Conservation (phyloP, 2,113 vertebrate genomes). For the Dicerorhinus sumatrensis region DNA sequence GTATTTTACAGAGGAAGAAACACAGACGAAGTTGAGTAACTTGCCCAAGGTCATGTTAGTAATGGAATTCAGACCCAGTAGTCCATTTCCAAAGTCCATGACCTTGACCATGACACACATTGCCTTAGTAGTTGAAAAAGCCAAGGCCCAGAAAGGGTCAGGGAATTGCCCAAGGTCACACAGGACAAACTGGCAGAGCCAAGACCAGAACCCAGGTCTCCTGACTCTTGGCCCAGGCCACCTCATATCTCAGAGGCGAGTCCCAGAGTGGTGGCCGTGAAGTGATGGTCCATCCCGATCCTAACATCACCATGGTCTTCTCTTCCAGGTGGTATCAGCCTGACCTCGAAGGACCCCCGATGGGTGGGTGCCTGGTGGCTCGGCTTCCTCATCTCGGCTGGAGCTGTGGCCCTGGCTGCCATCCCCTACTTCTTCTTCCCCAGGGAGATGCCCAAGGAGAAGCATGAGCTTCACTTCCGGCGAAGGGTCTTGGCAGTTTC, state of each 20-base stretch:
- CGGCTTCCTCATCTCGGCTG: conserved; percentile 93
- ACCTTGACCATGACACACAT: background rate
- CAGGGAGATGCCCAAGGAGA: conserved; percentile 91
- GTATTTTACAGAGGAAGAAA: background rate
- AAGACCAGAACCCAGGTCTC: background rate
- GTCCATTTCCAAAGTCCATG: background rate
- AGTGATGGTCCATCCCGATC: background rate
- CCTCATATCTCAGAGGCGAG: background rate
- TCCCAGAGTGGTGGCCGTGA: background rate
- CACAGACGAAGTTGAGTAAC: background rate
- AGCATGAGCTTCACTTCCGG: conserved; percentile 63
- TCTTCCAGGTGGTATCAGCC: conserved; percentile 86
- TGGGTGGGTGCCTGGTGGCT: conserved; percentile 99
- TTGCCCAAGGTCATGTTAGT: background rate
- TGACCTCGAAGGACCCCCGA: conserved; percentile 89
- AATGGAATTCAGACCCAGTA: background rate
- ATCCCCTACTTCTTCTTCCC: conserved; percentile 97
- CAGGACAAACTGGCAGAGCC: background rate
- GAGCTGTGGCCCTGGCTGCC: conserved; percentile 89
- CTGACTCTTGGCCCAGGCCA: background rate
- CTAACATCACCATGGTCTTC: background rate
- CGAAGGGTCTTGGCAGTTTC: background rate
- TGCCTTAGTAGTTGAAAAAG: background rate
- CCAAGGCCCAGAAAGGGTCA: background rate
- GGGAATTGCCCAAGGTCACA: background rate